Percentiles rank a stretch among this genome's conserved stretches.
Evolutionary conservation across 1,140 invertebrate genomes (phyloP).

Genomic region (Hylaeus anthracinus): DNA sequence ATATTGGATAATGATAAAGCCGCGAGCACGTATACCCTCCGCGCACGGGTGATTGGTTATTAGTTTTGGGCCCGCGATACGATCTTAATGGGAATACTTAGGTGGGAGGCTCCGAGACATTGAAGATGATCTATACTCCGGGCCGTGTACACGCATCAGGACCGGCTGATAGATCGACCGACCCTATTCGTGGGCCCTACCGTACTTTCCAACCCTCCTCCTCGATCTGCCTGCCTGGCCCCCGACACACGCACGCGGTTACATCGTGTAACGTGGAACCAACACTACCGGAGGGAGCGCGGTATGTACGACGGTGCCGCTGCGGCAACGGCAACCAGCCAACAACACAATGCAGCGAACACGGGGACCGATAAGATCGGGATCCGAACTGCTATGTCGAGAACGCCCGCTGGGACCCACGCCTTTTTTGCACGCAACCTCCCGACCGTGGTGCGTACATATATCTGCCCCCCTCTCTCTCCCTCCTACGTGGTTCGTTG

Average conservation of each 20-base stretch:
- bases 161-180: constrained; percentile 66
- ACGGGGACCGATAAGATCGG: constrained; percentile 73
- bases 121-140: constrained; percentile 71
- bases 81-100: constrained; percentile 78
- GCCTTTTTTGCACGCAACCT: constrained; percentile 73
- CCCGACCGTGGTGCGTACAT: constrained; percentile 46
- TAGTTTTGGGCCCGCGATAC: constrained; percentile 76
- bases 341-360: constrained; percentile 74
- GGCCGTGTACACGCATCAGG: constrained; percentile 57
- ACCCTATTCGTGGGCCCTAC: constrained; percentile 59
- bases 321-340: constrained; percentile 59
- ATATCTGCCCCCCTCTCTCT: constrained; percentile 45
- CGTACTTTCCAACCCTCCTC: constrained; percentile 11
- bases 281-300: neutral
- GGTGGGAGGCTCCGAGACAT: constrained; percentile 76
- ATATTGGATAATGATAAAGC: constrained; percentile 76
- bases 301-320: constrained; percentile 31
- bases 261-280: neutral
- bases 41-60: constrained; percentile 75
- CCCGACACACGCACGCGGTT: neutral
- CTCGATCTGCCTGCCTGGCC: neutral
- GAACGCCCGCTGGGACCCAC: constrained; percentile 75
- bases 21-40: constrained; percentile 68
- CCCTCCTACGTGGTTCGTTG: constrained; percentile 40
- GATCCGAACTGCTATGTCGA: constrained; percentile 72